phyloP scores from a whole-genome alignment of 2,797 vertebrate species.

The Acestrorhynchus altus region DNA sequence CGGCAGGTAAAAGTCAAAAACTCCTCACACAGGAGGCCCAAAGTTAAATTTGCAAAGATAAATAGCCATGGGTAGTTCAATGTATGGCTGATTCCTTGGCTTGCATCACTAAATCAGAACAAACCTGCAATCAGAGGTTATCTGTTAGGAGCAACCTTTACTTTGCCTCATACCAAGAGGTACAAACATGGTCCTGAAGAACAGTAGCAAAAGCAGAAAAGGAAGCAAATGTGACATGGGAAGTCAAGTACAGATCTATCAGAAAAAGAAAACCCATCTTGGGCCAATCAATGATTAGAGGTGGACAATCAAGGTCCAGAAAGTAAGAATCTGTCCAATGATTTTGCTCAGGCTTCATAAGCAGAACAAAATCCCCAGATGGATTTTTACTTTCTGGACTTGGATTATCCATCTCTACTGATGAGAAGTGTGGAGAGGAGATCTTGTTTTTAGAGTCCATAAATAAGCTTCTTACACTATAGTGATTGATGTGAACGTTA shows the following conservation, averaged over 20 bases:
- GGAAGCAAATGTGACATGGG: constrained; percentile 27
- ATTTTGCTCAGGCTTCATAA: too few relatives aligned
- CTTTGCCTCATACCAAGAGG: constrained; percentile 6
- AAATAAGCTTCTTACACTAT: background rate
- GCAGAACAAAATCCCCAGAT: too few relatives aligned
- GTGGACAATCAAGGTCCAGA: too few relatives aligned
- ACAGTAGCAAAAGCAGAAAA: constrained; percentile 38
- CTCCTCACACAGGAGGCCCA: constrained; percentile 14
- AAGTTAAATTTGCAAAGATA: constrained; percentile 11
- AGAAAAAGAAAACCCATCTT: background rate
- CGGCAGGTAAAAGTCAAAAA: constrained; percentile 72
- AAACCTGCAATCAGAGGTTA: constrained; percentile 1
- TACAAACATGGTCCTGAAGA: constrained; percentile 49
- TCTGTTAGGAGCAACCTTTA: constrained; percentile 16
- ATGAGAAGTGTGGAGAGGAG: background rate
- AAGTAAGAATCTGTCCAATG: too few relatives aligned
- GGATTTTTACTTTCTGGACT: too few relatives aligned
- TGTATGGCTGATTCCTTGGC: constrained; percentile 31
- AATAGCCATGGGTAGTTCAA: constrained; percentile 33
- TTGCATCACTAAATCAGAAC: constrained; percentile 12
- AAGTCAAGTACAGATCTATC: background rate
- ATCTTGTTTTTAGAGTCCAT: background rate
- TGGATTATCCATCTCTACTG: too few relatives aligned
- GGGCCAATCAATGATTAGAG: too few relatives aligned
- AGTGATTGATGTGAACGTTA: constrained; percentile 7